A percentile compares a stretch with the other conserved stretches of the same genome.
Evolutionary conservation across 2,113 vertebrate genomes (phyloP).

Genomic region (Puffinus mauretanicus): DNA sequence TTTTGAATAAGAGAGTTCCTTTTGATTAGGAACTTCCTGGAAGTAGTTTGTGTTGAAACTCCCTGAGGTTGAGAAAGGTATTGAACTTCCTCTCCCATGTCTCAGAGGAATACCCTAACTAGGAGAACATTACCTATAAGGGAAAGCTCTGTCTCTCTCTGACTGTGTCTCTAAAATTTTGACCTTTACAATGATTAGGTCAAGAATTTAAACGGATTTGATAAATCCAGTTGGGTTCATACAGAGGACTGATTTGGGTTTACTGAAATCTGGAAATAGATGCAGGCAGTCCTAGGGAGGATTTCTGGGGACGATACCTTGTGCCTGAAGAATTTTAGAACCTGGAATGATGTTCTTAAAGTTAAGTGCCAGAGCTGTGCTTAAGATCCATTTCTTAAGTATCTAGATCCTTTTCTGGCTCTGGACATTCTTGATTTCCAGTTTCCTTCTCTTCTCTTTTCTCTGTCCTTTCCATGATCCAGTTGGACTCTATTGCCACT

Average conservation of each 20-base stretch:
- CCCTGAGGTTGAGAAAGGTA: not conserved
- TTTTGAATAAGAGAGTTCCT: not conserved
- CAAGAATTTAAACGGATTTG: not conserved
- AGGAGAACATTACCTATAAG: not conserved
- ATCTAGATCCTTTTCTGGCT: not conserved
- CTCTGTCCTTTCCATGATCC: not conserved
- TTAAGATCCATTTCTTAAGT: not conserved
- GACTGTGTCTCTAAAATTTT: not conserved
- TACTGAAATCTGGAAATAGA: not conserved
- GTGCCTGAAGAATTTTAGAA: not conserved
- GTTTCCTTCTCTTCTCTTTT: not conserved
- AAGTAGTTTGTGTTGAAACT: not conserved
- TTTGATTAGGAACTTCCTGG: not conserved
- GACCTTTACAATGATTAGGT: not conserved
- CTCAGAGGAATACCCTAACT: not conserved
- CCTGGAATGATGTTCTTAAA: not conserved
- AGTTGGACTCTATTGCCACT: not conserved
- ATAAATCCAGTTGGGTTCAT: not conserved
- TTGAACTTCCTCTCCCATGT: not conserved
- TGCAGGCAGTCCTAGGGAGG: not conserved
- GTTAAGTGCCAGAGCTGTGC: not conserved
- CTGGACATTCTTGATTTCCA: not conserved
- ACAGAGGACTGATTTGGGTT: not conserved
- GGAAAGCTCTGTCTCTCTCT: not conserved
- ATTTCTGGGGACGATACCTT: not conserved